Base-by-base conservation (phyloP, 2,113 vertebrate genomes). In the Chelonoidis abingdonii region DNA sequence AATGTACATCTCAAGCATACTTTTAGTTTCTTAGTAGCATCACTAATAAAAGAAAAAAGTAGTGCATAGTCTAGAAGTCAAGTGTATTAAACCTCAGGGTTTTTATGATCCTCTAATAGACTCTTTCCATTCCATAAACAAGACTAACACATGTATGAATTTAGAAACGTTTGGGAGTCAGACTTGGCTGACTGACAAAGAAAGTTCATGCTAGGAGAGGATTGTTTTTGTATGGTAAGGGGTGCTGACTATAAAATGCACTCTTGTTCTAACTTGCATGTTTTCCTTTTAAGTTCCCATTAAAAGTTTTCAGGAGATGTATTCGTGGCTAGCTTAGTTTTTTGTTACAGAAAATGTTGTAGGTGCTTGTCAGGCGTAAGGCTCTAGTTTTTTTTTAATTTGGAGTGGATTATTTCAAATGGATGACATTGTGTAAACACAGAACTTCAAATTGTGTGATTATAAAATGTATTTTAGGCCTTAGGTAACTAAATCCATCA, bases 111-210 rank as follows among this genome's bases (percentile, higher is more conserved):
- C 17, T 69, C 12, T 87, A 89, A 24, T 80, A 87, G 50, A 88
- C 56, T 53, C 81, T 97, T 98, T 90, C 75, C 16, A 65, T 89
- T 97, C 92, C 83, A 80, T 93, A 93, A 96, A 91, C 69, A 96
- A 89, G 85, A 62, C 1, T 10, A 97, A 88, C 75, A 91, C 76
- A 83, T 94, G 72, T 69, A 93, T 92, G 92, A 19, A 2, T 96
- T 98, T 97, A 95, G 89, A 98, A 98, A 91, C 87, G 69, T 65
- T 97, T 98, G 94, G 96, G 95, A 93, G 89, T 92, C 92, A 83
- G 97, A 92, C 89, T 96, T 97, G 95, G 62, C 94, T 97, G 92
- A 96, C 90, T 94, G 93, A 72, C 86, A 96, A 95, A 78, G 87
- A 85, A 19, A 94, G 79, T 87, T 97, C 94, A 80, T 97, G 96